Base-by-base conservation (phyloP, 2,888 invertebrate genomes). In the Ectropis crepuscularia region DNA sequence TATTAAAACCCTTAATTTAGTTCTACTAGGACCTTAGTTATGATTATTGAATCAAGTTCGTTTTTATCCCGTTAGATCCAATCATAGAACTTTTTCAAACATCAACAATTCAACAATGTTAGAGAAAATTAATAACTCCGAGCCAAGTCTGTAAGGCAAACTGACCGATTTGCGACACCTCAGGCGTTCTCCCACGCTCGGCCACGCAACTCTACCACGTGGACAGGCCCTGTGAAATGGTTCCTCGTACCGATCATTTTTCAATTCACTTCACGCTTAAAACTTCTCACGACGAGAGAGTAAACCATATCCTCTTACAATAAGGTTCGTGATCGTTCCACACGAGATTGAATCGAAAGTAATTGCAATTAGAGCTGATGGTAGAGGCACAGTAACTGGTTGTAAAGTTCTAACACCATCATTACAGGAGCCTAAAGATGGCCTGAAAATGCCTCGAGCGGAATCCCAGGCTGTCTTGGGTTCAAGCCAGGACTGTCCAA, bases 171-270 rank as follows among this genome's bases (percentile, higher is more conserved):
- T 76, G 78, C 80, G 72, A 76, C 75, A 79, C 85, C 82, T 57
- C 69, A 53, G 87, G 88, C 88, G 71, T n/a, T 84, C 82, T 88
- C 88, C 84, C 88, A 87, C 87, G 87, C 78, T 78, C 70, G 48
- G 65, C 70, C 76, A 80, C 78, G 80, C 76, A 77, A 75, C 68
- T 49, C n/a, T 11, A 37, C 46, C 57, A 61, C 60, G 60, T 53
- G 64, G 60, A 41, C 55, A 28, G 45, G 28, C 16, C 16, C 16
- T 28, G 16, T 28, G 16, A 28, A 28, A 2, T 28, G 16, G 16
- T 28, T 28, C 16, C 16, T 28, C 16, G 16, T 28, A 28, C 2
- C 16, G 16, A 28, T 28, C 16, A 28, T 28, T 28, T 28, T 28
- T 28, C 16, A 28, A 28, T 28, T 28, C 16, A 28, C 1, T 28